Conservation (phyloP, 2,113 vertebrate genomes). For the Salvelinus fontinalis region DNA sequence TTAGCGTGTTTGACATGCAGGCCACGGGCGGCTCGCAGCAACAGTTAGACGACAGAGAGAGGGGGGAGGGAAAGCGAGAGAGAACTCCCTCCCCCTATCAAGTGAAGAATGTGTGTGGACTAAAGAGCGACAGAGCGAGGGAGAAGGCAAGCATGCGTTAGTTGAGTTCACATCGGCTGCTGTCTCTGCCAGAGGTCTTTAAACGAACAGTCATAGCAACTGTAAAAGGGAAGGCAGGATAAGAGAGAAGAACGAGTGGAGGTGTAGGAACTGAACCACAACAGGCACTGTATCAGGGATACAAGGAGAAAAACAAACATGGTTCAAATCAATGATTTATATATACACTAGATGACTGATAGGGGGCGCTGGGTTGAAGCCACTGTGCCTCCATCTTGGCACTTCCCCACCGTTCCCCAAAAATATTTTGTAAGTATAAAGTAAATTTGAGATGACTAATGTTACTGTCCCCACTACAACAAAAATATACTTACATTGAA, state of each 20-base stretch:
- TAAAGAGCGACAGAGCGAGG: conserved; percentile 20
- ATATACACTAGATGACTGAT: no score
- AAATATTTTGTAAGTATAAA: no score
- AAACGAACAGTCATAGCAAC: conserved; percentile 48
- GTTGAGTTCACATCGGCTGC: conserved; percentile 30
- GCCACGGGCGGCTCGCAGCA: conserved; percentile 67
- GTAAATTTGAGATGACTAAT: no score
- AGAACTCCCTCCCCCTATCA: conserved; percentile 11
- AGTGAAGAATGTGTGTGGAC: conserved; percentile 19
- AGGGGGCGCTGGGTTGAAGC: no score
- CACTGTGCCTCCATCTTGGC: no score
- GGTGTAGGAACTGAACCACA: conserved; percentile 7
- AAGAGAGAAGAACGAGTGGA: background rate
- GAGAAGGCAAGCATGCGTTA: conserved; percentile 31
- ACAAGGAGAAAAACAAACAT: conserved; percentile 9
- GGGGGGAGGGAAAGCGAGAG: conserved; percentile 16
- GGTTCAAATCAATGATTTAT: conserved; percentile 7
- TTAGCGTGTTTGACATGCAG: conserved; percentile 83
- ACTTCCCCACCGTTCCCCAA: no score
- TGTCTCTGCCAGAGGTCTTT: conserved; percentile 49
- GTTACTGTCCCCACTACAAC: no score
- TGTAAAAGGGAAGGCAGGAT: conserved; percentile 7
- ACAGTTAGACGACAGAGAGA: conserved; percentile 44
- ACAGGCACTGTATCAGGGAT: background rate
- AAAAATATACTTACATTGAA: no score